Base-by-base conservation (phyloP, 2,888 invertebrate genomes). In the Cataglyphis livida region DNA sequence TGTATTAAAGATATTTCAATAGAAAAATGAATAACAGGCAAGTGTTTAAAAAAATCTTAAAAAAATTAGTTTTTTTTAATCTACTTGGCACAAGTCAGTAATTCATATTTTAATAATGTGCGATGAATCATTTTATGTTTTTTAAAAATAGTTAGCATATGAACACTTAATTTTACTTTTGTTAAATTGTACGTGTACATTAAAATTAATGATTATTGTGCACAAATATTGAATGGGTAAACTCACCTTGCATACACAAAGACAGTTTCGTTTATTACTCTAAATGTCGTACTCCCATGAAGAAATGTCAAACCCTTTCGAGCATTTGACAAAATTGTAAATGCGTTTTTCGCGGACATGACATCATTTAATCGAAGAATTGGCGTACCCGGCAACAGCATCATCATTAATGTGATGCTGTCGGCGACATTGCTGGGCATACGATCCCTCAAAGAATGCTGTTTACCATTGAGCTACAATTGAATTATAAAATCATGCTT, bases 301-400 rank as follows among this genome's bases (percentile, higher is more conserved):
- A 96, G 96, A 83, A 97, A 95, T 38, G 97, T 96, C 12, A 96
- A 95, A 83, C 96, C 95, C 0, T 92, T 90, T 44, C 96, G 93
- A 9, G 95, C 93, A 84, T 95, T 94, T 4, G 95, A 89, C 32
- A 96, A 91, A 18, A 93, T 93, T 59, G 93, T 91, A 89, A 95
- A 95, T 48, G 92, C 90, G 0, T 86, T 78, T n/a, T 87, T 88
- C 4, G 91, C 89, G 48, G 91, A 90, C 48, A 91, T 87, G 0
- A 95, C 92, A 81, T 96, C 95, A 0, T 94, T 92, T 12, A 94
- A 44, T 28, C 85, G 88, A 1, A 96, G 86, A 76, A 98, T 95
- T 0, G 98, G 97, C 6, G 97, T 96, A 64, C 98, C 98, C 0
- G 98, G 98, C 86, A 99, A 95, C 81, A 98, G 95, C 93, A 98